Evolutionary conservation across 30 jellyfish, hydroid and myxozoan species (phyloP), one percentile per base, ranked within the genome.

Genomic region (Pseudorhiza aurosa): DNA sequence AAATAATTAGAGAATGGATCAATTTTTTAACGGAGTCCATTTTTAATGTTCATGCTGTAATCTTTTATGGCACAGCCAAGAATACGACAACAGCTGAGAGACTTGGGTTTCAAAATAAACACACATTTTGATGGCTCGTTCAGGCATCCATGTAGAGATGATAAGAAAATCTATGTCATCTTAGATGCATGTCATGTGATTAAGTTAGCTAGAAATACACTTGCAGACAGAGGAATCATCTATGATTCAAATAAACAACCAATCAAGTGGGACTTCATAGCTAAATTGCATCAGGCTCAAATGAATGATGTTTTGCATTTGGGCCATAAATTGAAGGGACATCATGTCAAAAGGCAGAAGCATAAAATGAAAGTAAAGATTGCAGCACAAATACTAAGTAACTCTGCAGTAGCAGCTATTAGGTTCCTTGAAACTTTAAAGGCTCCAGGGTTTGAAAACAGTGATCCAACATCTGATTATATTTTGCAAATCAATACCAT

Each of bases 131-230:
- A 77, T 57, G 75, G 70, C 63, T 35, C 71, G 14, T 77, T 77
- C 30, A 14, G 22, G 33, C 82, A 77, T 21, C 85, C 84, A 22
- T 43, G 71, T 25, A 37, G 35, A 60, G 57, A 35, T 14, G 72
- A 22, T n/a, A 31, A 35, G 57, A 10, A 39, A 1, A 35, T 75
- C 27, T 75, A 55, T 58, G 35, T 39, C 8, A 58, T 56, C n/a
- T 58, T 53, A 22, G 88, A 75, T 58, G 82, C 72, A 31, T 75
- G 88, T 68, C 85, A 75, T 69, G 57, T 75, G 82, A 27, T 75
- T 22, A 75, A 75, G 30, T 68, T 75, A 8, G 82, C 82, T 12
- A 35, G 85, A 32, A 58, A 75, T 72, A 79, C 88, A 75, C 71
- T 75, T 10, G 47, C 83, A 55, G 67, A 46, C 19, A 46, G 15